Conservation (phyloP, 2,113 vertebrate genomes). For the Aphyosemion australe region DNA sequence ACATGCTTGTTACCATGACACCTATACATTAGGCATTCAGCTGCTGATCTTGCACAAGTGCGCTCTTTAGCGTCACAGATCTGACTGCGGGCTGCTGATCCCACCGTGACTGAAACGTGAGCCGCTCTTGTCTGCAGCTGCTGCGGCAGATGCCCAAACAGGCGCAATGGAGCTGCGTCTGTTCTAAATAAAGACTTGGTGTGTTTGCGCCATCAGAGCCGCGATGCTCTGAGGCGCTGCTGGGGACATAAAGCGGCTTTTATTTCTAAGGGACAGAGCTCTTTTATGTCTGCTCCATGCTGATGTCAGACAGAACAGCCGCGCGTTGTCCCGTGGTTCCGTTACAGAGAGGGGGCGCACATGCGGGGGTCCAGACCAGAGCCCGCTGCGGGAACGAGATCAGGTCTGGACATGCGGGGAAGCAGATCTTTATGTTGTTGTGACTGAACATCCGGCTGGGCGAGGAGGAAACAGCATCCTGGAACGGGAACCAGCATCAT, state of each 20-base stretch:
- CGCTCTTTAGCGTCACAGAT: background rate
- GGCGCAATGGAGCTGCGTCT: conserved; percentile 37
- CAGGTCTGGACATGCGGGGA: conserved; percentile 46
- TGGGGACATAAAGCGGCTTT: conserved; percentile 27
- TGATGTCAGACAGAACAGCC: conserved; percentile 11
- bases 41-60: conserved; percentile 40
- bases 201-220: background rate
- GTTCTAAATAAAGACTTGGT: conserved; percentile 17
- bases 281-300: background rate
- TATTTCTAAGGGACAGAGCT: conserved; percentile 3
- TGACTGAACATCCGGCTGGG: background rate
- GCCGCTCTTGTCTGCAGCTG: conserved; percentile 42
- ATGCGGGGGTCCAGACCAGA: conserved; percentile 24
- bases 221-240: background rate
- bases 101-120: no score
- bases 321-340: conserved; percentile 11
- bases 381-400: conserved; percentile 26
- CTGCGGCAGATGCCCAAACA: conserved; percentile 29
- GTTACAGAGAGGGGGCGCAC: conserved; percentile 9
- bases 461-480: background rate
- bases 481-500: background rate
- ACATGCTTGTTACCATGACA: conserved; percentile 17
- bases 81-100: no score
- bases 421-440: conserved; percentile 4
- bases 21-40: conserved; percentile 15